Evolutionary conservation across 2,113 vertebrate genomes (phyloP).

Genomic region (Pimephales promelas): DNA sequence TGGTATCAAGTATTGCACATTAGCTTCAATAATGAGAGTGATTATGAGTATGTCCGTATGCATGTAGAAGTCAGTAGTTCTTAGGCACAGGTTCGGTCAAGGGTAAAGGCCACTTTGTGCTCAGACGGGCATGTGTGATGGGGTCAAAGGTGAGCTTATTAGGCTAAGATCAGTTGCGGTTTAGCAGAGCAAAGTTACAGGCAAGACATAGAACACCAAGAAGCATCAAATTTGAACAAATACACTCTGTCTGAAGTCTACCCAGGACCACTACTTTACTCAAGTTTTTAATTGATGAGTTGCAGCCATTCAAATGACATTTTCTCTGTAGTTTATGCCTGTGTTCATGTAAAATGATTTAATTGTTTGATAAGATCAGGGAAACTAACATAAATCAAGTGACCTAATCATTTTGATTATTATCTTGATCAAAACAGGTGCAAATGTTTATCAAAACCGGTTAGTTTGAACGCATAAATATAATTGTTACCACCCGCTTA

Average conservation of each 20-base stretch:
- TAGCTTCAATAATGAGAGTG: background rate
- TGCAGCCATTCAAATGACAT: background rate
- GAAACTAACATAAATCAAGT: too few relatives aligned
- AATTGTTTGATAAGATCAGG: too few relatives aligned
- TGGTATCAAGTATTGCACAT: background rate
- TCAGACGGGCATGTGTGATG: background rate
- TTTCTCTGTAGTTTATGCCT: background rate
- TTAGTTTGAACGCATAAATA: too few relatives aligned
- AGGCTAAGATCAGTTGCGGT: constrained; percentile 14
- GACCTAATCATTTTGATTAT: too few relatives aligned
- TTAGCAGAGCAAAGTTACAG: constrained; percentile 3
- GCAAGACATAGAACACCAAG: background rate
- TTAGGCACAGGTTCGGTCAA: background rate
- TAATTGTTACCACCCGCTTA: background rate
- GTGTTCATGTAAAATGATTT: background rate
- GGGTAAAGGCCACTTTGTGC: constrained; percentile 6
- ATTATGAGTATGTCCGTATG: background rate
- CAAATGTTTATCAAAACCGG: too few relatives aligned
- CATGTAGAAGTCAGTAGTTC: background rate
- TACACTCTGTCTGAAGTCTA: background rate
- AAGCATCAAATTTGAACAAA: background rate
- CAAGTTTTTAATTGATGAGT: background rate
- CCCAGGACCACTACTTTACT: background rate
- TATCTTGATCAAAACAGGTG: too few relatives aligned
- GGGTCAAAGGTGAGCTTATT: constrained; percentile 38